phyloP scores from a whole-genome alignment of 2,113 vertebrate genomes.

The Pipra filicauda region DNA sequence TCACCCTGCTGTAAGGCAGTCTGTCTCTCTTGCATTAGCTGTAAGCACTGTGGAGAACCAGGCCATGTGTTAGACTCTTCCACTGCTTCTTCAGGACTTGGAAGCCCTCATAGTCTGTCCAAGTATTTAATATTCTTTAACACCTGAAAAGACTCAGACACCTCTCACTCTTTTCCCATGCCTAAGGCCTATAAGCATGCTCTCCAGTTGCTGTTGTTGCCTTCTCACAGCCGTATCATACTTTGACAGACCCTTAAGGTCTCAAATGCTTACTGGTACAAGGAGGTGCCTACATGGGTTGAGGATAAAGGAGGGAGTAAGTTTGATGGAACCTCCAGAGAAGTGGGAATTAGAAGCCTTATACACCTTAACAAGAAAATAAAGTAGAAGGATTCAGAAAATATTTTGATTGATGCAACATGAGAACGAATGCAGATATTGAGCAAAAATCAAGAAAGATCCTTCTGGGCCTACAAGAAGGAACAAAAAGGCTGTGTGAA shows the following conservation, averaged over 20 bases:
- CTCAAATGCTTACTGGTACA: background rate
- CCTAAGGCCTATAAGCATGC: background rate
- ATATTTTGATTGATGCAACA: background rate
- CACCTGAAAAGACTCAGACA: background rate
- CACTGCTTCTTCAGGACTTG: background rate
- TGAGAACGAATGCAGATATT: background rate
- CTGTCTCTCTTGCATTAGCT: background rate
- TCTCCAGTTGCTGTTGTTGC: background rate
- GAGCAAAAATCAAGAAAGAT: background rate
- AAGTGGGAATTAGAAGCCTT: background rate
- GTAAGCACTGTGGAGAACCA: background rate
- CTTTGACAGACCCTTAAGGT: background rate
- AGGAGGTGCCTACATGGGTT: background rate
- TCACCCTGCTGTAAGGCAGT: background rate
- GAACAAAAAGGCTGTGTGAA: background rate
- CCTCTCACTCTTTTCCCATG: background rate
- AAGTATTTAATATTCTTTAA: background rate
- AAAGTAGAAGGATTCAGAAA: background rate
- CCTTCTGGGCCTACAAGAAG: background rate
- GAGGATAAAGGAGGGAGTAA: background rate
- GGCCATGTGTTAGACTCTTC: background rate
- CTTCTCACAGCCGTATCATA: background rate
- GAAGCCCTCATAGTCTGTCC: background rate
- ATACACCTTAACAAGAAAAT: background rate
- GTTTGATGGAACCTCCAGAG: background rate